A percentile compares a stretch with the other conserved stretches of the same genome.
phyloP scores from a whole-genome alignment of 2,888 invertebrate genomes.

The Dicyrtoma fusca region DNA sequence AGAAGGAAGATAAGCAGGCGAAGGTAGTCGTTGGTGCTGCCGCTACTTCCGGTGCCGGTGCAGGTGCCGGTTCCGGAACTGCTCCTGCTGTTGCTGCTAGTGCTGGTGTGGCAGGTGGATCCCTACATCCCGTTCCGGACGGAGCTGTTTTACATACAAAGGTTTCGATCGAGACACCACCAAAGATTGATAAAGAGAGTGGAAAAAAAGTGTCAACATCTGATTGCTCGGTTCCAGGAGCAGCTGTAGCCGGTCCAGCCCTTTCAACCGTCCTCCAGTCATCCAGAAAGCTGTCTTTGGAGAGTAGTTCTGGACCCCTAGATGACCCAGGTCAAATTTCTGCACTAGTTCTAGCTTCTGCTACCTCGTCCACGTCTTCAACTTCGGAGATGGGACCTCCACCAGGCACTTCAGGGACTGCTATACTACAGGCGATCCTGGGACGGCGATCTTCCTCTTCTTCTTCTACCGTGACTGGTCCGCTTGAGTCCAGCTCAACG shows the following conservation, averaged over 20 bases:
- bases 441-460: background rate
- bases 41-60: background rate
- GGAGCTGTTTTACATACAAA: constrained; percentile 28
- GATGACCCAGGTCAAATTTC: no score
- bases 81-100: no score
- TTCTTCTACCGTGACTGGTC: background rate
- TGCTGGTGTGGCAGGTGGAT: background rate
- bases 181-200: constrained; percentile 42
- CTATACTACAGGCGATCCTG: background rate
- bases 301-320: background rate
- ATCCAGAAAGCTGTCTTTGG: background rate
- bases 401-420: background rate
- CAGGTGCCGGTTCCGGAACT: background rate
- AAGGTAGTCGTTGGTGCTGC: background rate
- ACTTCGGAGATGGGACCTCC: background rate
- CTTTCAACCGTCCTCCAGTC: constrained; percentile 15
- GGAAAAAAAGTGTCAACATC: constrained; percentile 42
- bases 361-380: background rate
- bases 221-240: constrained; percentile 41
- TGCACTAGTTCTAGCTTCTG: background rate
- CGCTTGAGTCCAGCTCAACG: background rate
- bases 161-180: constrained; percentile 40
- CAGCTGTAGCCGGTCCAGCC: constrained; percentile 17
- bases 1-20: constrained; percentile 73
- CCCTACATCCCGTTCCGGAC: background rate